phyloP scores from a whole-genome alignment of 2,113 vertebrate genomes.

The Zosterops lateralis region DNA sequence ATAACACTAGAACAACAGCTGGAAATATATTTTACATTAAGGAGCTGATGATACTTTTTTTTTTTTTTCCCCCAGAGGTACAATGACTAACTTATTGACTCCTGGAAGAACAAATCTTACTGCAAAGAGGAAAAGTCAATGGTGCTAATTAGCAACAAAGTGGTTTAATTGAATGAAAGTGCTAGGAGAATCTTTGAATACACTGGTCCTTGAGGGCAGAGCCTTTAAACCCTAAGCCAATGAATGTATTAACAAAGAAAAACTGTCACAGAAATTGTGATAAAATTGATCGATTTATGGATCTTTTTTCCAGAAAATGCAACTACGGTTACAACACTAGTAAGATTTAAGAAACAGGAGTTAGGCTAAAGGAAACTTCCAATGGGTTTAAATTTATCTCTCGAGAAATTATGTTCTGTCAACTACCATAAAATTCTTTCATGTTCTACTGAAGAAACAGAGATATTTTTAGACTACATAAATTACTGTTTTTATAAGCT shows the following conservation, averaged over 20 bases:
- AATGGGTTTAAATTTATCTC: not conserved
- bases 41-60: not conserved
- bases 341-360: not conserved
- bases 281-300: not conserved
- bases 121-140: not conserved
- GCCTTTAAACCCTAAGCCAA: not conserved
- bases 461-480: not conserved
- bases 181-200: not conserved
- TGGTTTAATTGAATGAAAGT: not conserved
- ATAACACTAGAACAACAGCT: not conserved
- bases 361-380: not conserved
- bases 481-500: not conserved
- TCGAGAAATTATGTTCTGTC: not conserved
- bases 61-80: not conserved
- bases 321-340: not conserved
- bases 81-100: not conserved
- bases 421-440: not conserved
- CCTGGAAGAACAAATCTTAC: not conserved
- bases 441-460: not conserved
- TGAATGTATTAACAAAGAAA: not conserved
- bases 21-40: not conserved
- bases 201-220: not conserved
- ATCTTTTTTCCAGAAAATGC: not conserved
- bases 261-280: not conserved
- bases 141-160: not conserved